phyloP scores from a whole-genome alignment of 2,113 vertebrate species.

The Corvus cornix region DNA sequence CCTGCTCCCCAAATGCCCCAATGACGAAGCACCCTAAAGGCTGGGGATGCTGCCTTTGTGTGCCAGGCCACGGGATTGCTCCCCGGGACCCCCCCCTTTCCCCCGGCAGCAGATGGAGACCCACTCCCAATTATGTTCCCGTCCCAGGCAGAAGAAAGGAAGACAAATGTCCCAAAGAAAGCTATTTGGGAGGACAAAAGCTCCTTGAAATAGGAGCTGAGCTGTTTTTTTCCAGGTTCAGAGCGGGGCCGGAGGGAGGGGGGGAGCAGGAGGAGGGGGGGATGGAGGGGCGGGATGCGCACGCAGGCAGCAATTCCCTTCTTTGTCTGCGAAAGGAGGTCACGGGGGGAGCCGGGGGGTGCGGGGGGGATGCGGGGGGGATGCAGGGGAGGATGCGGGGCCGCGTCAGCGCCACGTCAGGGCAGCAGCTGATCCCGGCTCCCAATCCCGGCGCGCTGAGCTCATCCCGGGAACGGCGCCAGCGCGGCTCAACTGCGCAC shows the following conservation, averaged over 20 bases:
- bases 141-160: neutral
- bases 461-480: constrained; percentile 71
- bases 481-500: constrained; percentile 89
- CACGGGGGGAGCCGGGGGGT: constrained; percentile 49
- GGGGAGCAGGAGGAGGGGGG: neutral
- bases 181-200: neutral
- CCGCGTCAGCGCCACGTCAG: constrained; percentile 10
- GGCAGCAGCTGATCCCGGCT: constrained; percentile 69
- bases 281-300: constrained; percentile 42
- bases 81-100: rapidly evolving
- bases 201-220: neutral
- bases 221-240: neutral
- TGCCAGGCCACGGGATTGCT: neutral
- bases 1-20: neutral
- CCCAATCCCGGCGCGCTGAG: constrained; percentile 74
- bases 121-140: neutral
- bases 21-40: neutral
- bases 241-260: neutral
- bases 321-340: constrained; percentile 75
- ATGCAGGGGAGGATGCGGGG: constrained; percentile 13
- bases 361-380: neutral
- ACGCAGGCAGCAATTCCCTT: constrained; percentile 59
- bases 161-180: neutral
- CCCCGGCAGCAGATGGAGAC: constrained; percentile 20
- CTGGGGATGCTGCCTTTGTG: neutral